These are phyloP conservation scores for Petromus typicus DNA, from an alignment of 2,113 vertebrate species.

Conservation along the genomic window DNA sequence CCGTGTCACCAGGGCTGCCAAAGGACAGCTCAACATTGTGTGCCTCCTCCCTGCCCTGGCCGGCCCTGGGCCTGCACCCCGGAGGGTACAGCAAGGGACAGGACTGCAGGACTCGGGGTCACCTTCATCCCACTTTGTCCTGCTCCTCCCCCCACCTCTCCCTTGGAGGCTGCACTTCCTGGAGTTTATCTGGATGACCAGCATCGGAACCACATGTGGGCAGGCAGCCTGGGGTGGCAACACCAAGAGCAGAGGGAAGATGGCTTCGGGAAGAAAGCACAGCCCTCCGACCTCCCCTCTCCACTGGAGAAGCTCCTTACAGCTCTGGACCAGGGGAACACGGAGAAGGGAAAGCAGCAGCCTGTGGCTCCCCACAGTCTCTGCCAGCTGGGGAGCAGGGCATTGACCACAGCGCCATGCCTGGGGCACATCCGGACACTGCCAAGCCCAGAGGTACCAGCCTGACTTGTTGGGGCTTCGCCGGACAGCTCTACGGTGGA, in stretches of 20 bases:
- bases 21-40: not conserved
- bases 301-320: constrained; percentile 37
- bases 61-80: not conserved
- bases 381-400: constrained; percentile 37
- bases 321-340: constrained; percentile 26
- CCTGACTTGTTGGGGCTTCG: not conserved
- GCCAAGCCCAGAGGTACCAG: not conserved
- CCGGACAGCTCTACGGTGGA: not conserved
- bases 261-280: not conserved
- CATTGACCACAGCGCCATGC: not conserved
- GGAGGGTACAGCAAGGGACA: too few species aligned
- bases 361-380: not conserved
- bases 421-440: not conserved
- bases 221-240: constrained; percentile 38
- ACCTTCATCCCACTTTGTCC: not conserved
- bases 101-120: not conserved
- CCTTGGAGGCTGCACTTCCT: not conserved
- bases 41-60: not conserved
- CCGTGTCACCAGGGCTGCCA: not conserved
- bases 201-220: constrained; percentile 30
- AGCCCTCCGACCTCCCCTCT: constrained; percentile 27
- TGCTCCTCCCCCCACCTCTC: not conserved
- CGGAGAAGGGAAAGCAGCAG: constrained; percentile 44
- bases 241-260: constrained; percentile 48
- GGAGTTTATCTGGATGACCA: constrained; percentile 42